Evolutionary conservation across 2,888 invertebrate genomes (phyloP).

Genomic region (Morpho helenor): DNA sequence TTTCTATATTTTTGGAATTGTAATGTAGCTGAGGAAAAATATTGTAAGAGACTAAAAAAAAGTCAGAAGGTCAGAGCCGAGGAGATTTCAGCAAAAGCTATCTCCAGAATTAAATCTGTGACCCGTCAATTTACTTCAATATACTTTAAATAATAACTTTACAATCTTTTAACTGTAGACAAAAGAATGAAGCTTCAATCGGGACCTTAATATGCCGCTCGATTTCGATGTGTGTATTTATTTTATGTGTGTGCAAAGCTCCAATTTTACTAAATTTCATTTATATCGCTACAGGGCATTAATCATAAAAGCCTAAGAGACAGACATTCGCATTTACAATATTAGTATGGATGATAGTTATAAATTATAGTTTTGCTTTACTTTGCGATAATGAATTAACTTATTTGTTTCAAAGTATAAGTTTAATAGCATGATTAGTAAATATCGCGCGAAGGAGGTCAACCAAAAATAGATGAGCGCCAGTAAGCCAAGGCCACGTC

Average conservation of each 20-base stretch:
- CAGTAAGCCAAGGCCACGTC: conserved; percentile 55
- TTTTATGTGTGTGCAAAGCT: too few species aligned
- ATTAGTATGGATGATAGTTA: not conserved
- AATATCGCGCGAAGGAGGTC: conserved; percentile 38
- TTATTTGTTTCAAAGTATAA: conserved; percentile 20
- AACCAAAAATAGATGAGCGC: conserved; percentile 69
- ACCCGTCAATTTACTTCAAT: too few species aligned
- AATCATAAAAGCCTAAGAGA: not conserved
- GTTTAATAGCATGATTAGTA: conserved; percentile 69
- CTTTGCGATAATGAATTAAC: not conserved
- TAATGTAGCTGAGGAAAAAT: not conserved
- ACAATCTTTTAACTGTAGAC: too few species aligned
- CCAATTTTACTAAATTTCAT: not conserved
- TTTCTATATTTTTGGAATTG: not conserved
- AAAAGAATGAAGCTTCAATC: too few species aligned
- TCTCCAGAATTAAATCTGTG: not conserved
- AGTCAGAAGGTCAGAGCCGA: not conserved
- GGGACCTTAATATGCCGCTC: too few species aligned
- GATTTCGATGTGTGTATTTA: too few species aligned
- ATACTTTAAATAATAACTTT: too few species aligned
- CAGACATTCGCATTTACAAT: not conserved
- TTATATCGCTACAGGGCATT: not conserved
- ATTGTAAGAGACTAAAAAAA: not conserved
- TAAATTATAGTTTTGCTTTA: too few species aligned
- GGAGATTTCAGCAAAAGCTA: not conserved